Evolutionary conservation across 2,113 vertebrate genomes (phyloP).

Genomic region (Acrocephalus kingi): DNA sequence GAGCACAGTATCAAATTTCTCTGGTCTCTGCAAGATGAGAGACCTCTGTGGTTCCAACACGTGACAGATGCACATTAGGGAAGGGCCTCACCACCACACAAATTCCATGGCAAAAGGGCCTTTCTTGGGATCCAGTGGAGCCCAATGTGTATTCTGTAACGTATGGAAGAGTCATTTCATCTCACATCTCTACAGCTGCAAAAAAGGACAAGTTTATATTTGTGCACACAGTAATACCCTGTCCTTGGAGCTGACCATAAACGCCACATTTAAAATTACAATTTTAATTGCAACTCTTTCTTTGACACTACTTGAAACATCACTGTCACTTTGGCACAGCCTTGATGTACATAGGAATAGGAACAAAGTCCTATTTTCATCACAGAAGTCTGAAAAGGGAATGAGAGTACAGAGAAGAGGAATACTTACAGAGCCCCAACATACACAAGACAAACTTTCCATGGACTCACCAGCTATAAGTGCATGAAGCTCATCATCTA

Average conservation of each 20-base stretch:
- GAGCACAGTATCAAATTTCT: background rate
- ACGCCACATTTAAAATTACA: background rate
- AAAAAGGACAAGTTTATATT: background rate
- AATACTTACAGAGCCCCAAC: background rate
- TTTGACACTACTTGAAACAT: background rate
- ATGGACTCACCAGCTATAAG: slow-evolving; percentile 87
- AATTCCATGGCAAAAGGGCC: background rate
- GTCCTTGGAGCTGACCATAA: background rate
- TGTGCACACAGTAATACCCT: background rate
- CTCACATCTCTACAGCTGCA: background rate
- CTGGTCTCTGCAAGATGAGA: background rate
- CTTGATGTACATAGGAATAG: background rate
- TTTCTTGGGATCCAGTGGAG: background rate
- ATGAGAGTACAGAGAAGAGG: background rate
- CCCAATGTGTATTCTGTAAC: background rate
- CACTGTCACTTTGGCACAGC: background rate
- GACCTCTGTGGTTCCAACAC: background rate
- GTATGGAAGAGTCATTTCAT: background rate
- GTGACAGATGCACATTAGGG: background rate
- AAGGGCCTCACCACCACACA: background rate
- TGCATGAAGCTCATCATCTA: slow-evolving; percentile 96
- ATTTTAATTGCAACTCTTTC: background rate
- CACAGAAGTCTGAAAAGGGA: background rate
- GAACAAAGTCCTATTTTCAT: background rate
- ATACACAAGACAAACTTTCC: background rate